Conservation (phyloP, 2,113 vertebrate genomes). For the Panthera leo region DNA sequence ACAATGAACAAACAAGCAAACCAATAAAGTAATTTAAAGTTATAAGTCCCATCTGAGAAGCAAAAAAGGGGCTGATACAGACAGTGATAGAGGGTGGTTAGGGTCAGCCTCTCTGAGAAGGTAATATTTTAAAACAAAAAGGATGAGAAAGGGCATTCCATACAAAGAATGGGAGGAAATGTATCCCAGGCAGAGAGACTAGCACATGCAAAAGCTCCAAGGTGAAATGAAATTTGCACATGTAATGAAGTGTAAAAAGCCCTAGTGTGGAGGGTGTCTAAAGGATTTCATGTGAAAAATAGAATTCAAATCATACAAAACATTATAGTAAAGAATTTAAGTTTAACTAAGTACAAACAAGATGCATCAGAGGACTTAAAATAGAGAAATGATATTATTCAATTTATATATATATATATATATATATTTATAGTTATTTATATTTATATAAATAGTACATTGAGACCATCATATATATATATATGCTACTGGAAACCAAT, state of each 20-base stretch:
- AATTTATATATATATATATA: background rate
- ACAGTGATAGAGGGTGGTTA: background rate
- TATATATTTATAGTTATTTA: background rate
- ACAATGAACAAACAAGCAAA: slow-evolving; percentile 5
- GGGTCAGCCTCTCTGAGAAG: background rate
- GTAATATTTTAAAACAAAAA: background rate
- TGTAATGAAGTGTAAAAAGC: background rate
- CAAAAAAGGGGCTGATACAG: background rate
- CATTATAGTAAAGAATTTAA: background rate
- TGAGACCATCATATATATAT: background rate
- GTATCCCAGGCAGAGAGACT: background rate
- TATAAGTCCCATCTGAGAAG: background rate
- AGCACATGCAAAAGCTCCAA: background rate
- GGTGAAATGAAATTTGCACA: background rate
- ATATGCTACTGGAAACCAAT: background rate
- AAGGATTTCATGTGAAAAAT: background rate
- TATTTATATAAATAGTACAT: background rate
- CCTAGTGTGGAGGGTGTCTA: background rate
- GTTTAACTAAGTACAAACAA: background rate
- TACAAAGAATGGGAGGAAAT: background rate
- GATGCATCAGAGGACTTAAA: background rate
- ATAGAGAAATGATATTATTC: background rate
- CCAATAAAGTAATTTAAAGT: background rate
- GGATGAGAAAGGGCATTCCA: background rate
- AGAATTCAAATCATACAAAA: background rate